These are phyloP conservation scores for Mycogona germanica DNA, from an alignment of 2,888 invertebrate genomes.

Conservation along the genomic window DNA sequence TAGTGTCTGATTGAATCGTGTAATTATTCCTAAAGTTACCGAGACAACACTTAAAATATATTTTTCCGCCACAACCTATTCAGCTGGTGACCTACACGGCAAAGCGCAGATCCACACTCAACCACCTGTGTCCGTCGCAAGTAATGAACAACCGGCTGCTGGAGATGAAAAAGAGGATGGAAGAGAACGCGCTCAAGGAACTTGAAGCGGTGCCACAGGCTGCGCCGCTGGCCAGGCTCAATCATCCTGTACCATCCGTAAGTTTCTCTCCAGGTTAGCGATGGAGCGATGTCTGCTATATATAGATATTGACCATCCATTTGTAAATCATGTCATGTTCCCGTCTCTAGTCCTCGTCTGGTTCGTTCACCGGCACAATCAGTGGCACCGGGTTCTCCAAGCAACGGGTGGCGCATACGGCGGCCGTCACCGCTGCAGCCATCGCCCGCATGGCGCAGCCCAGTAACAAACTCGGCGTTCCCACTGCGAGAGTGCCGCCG, in stretches of 20 bases:
- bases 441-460: conserved; percentile 6
- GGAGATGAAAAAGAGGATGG: conserved; percentile 27
- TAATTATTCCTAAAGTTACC: no score
- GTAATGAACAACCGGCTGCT: conserved; percentile 33
- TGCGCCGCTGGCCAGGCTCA: neutral
- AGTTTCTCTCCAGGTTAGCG: no score
- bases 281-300: no score
- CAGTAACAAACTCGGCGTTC: neutral
- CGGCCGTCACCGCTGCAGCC: no score
- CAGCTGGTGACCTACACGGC: neutral
- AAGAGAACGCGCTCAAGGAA: neutral
- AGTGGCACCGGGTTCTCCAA: neutral
- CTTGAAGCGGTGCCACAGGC: neutral
- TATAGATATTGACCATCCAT: no score
- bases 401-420: conserved; percentile 17
- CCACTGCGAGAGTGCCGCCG: neutral
- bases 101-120: conserved; percentile 4
- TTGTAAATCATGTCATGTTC: neutral
- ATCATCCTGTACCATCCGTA: no score
- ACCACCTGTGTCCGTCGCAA: conserved; percentile 30
- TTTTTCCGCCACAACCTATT: no score
- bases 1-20: no score
- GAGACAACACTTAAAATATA: no score
- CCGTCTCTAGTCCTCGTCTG: neutral
- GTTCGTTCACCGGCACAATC: conserved; percentile 14